Evolutionary conservation across 2,888 invertebrate species (phyloP).

Genomic region (Pollenia angustigena): DNA sequence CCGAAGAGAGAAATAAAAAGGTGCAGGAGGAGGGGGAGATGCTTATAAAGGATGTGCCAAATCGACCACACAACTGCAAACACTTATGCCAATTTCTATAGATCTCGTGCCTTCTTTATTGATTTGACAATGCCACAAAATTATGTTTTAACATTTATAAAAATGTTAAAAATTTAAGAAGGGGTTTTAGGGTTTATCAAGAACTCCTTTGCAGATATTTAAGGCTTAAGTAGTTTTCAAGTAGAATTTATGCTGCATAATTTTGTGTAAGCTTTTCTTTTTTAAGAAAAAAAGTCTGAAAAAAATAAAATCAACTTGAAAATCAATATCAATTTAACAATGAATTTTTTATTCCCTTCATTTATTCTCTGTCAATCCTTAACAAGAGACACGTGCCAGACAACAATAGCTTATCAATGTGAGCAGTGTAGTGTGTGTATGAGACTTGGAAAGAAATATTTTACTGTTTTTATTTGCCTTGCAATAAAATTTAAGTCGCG

Average conservation of each 20-base stretch:
- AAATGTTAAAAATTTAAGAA: neutral
- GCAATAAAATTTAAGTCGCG: conserved; percentile 45
- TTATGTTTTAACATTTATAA: conserved; percentile 57
- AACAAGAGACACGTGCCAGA: conserved; percentile 70
- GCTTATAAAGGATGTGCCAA: neutral
- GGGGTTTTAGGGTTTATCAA: neutral
- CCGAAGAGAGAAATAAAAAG: neutral
- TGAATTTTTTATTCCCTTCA: conserved; percentile 31
- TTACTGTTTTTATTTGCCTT: neutral
- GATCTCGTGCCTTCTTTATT: conserved; percentile 5
- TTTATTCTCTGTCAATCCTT: conserved; percentile 12
- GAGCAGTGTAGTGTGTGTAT: neutral
- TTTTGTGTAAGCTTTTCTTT: neutral
- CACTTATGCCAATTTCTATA: neutral
- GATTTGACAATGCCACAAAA: conserved; percentile 66
- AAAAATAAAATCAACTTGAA: conserved; percentile 58
- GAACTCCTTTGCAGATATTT: conserved; percentile 32
- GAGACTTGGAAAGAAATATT: neutral
- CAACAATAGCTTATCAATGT: conserved; percentile 54
- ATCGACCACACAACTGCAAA: conserved; percentile 3
- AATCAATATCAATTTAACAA: conserved; percentile 62
- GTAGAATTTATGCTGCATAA: conserved; percentile 49
- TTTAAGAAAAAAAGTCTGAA: neutral
- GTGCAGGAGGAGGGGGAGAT: neutral
- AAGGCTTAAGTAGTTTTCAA: conserved; percentile 55